Conservation (phyloP, 2,113 vertebrate genomes). For the Paraplagusia blochii region DNA sequence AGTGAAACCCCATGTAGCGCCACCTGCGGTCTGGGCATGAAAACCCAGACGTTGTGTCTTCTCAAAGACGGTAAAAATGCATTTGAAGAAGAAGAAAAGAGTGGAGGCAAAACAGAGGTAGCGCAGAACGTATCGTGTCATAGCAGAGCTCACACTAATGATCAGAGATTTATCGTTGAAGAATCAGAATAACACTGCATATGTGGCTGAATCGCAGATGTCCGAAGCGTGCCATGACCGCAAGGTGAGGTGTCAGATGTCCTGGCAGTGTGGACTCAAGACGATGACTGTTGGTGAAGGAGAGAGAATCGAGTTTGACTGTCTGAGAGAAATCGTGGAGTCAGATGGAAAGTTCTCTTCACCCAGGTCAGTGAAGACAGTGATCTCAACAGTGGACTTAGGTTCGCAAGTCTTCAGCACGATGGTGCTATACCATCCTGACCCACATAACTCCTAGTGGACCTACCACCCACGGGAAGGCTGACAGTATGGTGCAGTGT, state of each 20-base stretch:
- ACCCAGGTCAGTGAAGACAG: conserved; percentile 60
- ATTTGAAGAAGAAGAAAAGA: conserved; percentile 1
- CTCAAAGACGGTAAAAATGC: conserved; percentile 41
- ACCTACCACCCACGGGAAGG: too few species aligned
- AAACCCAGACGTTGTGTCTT: conserved; percentile 74
- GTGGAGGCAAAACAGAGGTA: conserved; percentile 5
- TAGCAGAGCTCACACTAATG: too few species aligned
- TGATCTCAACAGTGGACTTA: too few species aligned
- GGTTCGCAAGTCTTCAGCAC: too few species aligned
- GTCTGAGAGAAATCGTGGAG: conserved; percentile 66
- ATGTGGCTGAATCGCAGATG: conserved; percentile 7
- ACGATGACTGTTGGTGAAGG: conserved; percentile 69
- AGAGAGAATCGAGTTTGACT: conserved; percentile 70
- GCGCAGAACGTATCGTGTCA: neutral
- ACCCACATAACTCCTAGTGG: too few species aligned
- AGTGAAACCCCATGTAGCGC: conserved; percentile 78
- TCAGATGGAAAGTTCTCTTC: conserved; percentile 43
- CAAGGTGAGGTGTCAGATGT: conserved; percentile 68
- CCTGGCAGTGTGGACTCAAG: conserved; percentile 80
- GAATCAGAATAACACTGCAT: neutral
- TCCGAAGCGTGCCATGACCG: conserved; percentile 34
- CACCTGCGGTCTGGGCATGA: conserved; percentile 85
- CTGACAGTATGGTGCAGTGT: too few species aligned
- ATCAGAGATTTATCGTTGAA: neutral
- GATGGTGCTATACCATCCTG: too few species aligned